Base-by-base conservation (phyloP, 2,113 vertebrate genomes). In the Nothoprocta perdicaria region DNA sequence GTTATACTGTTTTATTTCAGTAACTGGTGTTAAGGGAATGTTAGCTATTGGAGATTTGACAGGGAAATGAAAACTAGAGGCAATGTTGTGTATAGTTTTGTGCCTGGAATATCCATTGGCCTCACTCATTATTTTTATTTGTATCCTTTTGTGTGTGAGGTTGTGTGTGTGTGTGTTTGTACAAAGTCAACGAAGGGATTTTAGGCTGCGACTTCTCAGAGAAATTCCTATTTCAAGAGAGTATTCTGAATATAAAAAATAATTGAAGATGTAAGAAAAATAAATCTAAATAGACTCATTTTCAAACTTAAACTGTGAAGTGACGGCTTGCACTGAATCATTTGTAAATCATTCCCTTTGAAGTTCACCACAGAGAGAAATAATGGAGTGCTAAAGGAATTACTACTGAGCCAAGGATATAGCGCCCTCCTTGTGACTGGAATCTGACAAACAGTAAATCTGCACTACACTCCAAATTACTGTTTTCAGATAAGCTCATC, bases 401-500 rank as follows among this genome's bases (percentile, higher is more conserved):
- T 95, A 29, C 45, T 75, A 86, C 85, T 91, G 79, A 95, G 46
- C 26, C 62, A 48, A 89, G 62, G 76, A 33, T 82, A 68, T 18
- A 31, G 61, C 61, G 23, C 19, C 40, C 65, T 65, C 41, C 18
- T 88, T 74, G 45, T 65, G 79, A 19, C 46, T 77, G 84, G 93
- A 61, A 88, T 87, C 71, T 88, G 80, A 66, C 72, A 84, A 96
- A 53, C 40, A 63, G 43, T 21, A 80, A 76, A 95, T 29, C 61
- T 68, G 4, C 8, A 60, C 33, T 85, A 17, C 43, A 24, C 67
- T 85, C 82, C 24, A 35, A 76, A 71, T 61, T 5, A 6, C 61
- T 63, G 50, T n/a, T 86, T 94, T 91, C 65, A 88, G 80, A 14
- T 53, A 65, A 93, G 74, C 65, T 92, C 80, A 90, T 38, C 15